Evolutionary conservation across 2,888 invertebrate species (phyloP).

Genomic region (Graphium colonna): DNA sequence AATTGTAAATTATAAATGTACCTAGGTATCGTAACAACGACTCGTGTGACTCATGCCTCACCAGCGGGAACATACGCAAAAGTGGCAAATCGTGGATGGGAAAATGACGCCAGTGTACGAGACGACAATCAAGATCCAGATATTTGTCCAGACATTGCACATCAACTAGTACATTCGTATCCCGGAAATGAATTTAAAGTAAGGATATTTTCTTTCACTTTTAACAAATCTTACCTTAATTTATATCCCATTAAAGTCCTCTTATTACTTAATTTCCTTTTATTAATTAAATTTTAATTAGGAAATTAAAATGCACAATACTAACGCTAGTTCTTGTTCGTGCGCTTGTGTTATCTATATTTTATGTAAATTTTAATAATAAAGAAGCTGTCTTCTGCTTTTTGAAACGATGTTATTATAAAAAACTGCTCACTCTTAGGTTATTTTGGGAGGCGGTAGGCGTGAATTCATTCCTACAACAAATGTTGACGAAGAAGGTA

Average conservation of each 20-base stretch:
- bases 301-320: too few species aligned
- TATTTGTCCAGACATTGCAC: slow-evolving; percentile 84
- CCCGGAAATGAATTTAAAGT: slow-evolving; percentile 85
- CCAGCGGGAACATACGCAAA: slow-evolving; percentile 85
- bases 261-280: too few species aligned
- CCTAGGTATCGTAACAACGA: slow-evolving; percentile 85
- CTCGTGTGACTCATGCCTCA: slow-evolving; percentile 88
- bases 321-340: too few species aligned
- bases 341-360: too few species aligned
- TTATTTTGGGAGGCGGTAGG: slow-evolving; percentile 87
- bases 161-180: slow-evolving; percentile 81
- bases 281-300: too few species aligned
- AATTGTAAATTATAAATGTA: not conserved
- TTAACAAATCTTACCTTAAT: too few species aligned
- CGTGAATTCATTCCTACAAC: slow-evolving; percentile 79
- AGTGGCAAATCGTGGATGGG: slow-evolving; percentile 83
- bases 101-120: slow-evolving; percentile 79
- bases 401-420: too few species aligned
- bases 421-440: too few species aligned
- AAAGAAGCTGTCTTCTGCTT: too few species aligned
- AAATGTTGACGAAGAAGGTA: slow-evolving; percentile 69
- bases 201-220: not conserved
- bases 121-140: slow-evolving; percentile 56
- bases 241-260: too few species aligned
- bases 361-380: too few species aligned